phyloP scores from a whole-genome alignment of 2,888 invertebrate genomes.

The Drosophila formosana region DNA sequence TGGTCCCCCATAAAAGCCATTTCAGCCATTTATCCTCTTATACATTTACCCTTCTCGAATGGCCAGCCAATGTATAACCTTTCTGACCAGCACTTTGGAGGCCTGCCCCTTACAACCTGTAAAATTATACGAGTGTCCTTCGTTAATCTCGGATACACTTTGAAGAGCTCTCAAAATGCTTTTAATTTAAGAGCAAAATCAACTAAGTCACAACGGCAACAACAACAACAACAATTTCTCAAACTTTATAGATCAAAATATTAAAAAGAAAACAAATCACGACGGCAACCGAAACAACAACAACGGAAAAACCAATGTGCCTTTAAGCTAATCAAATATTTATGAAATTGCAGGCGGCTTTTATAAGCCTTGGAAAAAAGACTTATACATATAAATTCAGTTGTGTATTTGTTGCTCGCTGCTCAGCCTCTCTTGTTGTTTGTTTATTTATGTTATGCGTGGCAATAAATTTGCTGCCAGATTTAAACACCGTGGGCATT shows the following conservation, averaged over 20 bases:
- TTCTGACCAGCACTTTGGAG: conserved; percentile 21
- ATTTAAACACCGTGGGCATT: conserved; percentile 36
- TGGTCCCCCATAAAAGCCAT: conserved; percentile 4
- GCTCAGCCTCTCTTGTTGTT: neutral
- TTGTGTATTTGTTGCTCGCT: conserved; percentile 2
- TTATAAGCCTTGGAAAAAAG: conserved; percentile 20
- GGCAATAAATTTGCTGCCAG: conserved; percentile 46
- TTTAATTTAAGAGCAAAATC: conserved; percentile 41
- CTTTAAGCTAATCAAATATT: conserved; percentile 72
- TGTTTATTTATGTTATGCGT: conserved; percentile 47
- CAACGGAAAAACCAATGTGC: conserved; percentile 25
- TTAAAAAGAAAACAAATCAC: conserved; percentile 22
- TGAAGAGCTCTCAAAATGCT: conserved; percentile 38
- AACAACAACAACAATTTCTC: conserved; percentile 10
- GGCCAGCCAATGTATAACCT: conserved; percentile 7
- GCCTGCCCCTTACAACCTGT: conserved; percentile 15
- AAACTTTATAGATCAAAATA: conserved; percentile 32
- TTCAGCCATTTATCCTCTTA: conserved; percentile 9
- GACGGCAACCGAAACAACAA: conserved; percentile 4
- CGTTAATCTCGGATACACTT: conserved; percentile 21
- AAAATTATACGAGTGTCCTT: conserved; percentile 33
- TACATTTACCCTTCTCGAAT: neutral
- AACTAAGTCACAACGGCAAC: conserved; percentile 2
- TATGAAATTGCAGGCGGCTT: conserved; percentile 55
- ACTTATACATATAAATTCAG: conserved; percentile 1